Evolutionary conservation across 1,140 invertebrate genomes (phyloP), one percentile per base, ranked within the genome.

Genomic region (Uloborus diversus): DNA sequence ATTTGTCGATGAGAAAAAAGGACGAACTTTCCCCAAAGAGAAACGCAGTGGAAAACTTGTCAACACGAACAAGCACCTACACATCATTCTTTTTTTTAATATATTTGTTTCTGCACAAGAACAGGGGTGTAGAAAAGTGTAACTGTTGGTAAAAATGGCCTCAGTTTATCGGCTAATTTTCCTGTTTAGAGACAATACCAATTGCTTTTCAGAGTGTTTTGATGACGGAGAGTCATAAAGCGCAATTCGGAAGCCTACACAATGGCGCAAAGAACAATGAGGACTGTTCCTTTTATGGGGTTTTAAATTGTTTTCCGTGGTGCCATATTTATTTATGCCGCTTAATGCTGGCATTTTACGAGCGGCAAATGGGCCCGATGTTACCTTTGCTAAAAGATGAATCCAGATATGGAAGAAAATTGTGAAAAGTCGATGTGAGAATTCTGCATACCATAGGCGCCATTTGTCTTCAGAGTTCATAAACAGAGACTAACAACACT

Each of bases 111-210:
- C n/a, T n/a, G n/a, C n/a, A n/a, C 13, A 20, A 9, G 27, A 53
- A 68, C 65, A 68, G 13, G 47, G 65, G 65, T 33, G 65, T 28
- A 68, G 65, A 68, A 68, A 68, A 32, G 28, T 28, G n/a, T n/a
- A n/a, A n/a, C n/a, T n/a, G n/a, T n/a, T n/a, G n/a, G 5, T 32
- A n/a, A 32, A 53, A 68, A 30, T 68, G 42, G 47, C 28, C 17
- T 17, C 47, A 68, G 65, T 68, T 68, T 68, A 68, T 68, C 65
- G 65, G 37, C 47, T 53, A 68, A 68, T 68, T 68, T 68, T 51
- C 65, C 65, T 68, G 42, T 68, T 68, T 53, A 68, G 65, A 53
- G 27, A 68, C 65, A 68, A 68, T 68, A 53, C 65, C 28, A 68
- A 51, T 68, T 25, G 61, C 5, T 35, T n/a, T 37, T 37, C 32